phyloP scores from a whole-genome alignment of 2,888 invertebrate genomes.

The Molorchus minor region DNA sequence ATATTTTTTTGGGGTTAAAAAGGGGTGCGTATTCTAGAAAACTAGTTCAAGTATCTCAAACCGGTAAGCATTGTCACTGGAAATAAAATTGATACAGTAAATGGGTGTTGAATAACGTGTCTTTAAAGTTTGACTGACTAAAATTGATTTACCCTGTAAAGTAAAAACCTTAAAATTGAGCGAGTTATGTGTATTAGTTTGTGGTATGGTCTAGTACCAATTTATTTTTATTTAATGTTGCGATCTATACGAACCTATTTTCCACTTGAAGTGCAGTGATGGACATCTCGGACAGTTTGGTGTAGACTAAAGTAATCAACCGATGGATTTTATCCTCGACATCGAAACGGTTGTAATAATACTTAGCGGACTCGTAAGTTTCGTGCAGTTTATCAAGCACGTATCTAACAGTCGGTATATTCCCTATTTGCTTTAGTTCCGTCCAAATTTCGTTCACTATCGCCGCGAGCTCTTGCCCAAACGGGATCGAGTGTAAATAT shows the following conservation, averaged over 20 bases:
- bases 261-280: slow-evolving; percentile 84
- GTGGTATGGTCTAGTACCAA: too few species aligned
- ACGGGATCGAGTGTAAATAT: slow-evolving; percentile 73
- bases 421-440: slow-evolving; percentile 70
- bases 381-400: slow-evolving; percentile 68
- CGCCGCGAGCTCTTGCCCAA: slow-evolving; percentile 72
- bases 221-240: too few species aligned
- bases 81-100: too few species aligned
- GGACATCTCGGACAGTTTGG: slow-evolving; percentile 76
- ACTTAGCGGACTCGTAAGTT: slow-evolving; percentile 70
- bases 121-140: too few species aligned
- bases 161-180: too few species aligned
- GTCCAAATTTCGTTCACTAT: slow-evolving; percentile 70
- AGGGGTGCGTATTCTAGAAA: too few species aligned
- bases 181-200: too few species aligned
- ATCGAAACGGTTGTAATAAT: slow-evolving; percentile 81
- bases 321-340: slow-evolving; percentile 74
- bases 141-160: too few species aligned
- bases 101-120: too few species aligned
- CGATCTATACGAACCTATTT: slow-evolving; percentile 73
- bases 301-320: slow-evolving; percentile 71
- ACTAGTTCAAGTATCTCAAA: too few species aligned
- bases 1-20: too few species aligned
- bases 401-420: slow-evolving; percentile 70
- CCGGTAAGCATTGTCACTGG: too few species aligned